phyloP scores from a whole-genome alignment of 2,888 invertebrate genomes.

The Patella pellucida region DNA sequence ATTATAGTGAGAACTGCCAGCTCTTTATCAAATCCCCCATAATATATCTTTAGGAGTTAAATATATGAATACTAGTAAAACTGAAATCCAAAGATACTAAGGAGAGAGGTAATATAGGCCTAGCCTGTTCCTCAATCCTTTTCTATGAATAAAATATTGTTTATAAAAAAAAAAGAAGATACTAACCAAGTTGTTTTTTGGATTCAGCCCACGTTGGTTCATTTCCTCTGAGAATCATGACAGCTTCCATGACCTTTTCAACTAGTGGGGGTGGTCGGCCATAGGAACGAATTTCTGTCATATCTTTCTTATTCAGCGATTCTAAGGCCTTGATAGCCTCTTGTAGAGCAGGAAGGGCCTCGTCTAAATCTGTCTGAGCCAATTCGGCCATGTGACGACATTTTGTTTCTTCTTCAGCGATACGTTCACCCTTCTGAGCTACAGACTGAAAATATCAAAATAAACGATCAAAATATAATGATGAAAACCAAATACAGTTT shows the following conservation, averaged over 20 bases:
- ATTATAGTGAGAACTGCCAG: too few species aligned
- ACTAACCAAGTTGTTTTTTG: slow-evolving; percentile 82
- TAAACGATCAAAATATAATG: too few species aligned
- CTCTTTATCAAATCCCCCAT: too few species aligned
- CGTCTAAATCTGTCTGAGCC: slow-evolving; percentile 85
- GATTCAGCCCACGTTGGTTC: slow-evolving; percentile 91
- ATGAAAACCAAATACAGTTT: too few species aligned
- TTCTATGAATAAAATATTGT: too few species aligned
- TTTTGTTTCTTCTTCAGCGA: slow-evolving; percentile 84
- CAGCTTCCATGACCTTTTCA: slow-evolving; percentile 88
- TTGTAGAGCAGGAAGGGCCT: slow-evolving; percentile 88
- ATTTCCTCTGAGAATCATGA: slow-evolving; percentile 83
- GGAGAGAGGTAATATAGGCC: too few species aligned
- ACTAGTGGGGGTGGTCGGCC: slow-evolving; percentile 88
- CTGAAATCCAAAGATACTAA: slow-evolving; percentile 20
- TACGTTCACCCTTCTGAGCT: slow-evolving; percentile 80
- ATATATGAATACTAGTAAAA: too few species aligned
- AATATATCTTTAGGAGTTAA: too few species aligned
- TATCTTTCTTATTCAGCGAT: slow-evolving; percentile 71
- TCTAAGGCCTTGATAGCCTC: slow-evolving; percentile 79
- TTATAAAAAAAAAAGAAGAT: too few species aligned
- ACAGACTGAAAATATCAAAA: slow-evolving; percentile 70
- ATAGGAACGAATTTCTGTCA: slow-evolving; percentile 91
- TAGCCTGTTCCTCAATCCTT: too few species aligned
- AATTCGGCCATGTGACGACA: slow-evolving; percentile 86